A percentile compares a stretch with the other conserved stretches of the same genome.
Evolutionary conservation across 2,113 vertebrate genomes (phyloP).

Genomic region (Nesoenas mayeri): DNA sequence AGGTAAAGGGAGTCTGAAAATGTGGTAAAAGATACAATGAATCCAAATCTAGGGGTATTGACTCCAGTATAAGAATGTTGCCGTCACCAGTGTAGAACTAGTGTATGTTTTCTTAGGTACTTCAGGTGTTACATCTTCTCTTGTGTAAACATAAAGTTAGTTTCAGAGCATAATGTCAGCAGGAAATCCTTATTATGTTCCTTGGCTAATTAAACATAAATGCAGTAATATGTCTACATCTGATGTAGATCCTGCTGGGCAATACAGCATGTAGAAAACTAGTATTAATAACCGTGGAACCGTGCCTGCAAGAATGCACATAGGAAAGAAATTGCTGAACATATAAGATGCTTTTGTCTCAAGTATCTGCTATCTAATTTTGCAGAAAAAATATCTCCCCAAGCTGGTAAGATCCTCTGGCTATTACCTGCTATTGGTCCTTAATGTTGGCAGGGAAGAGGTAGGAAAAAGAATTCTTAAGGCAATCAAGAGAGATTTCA

Average conservation of each 20-base stretch:
- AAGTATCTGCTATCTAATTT: not conserved
- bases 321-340: not conserved
- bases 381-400: not conserved
- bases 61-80: not conserved
- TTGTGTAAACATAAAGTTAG: not conserved
- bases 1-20: not conserved
- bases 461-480: too few relatives aligned
- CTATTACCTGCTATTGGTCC: too few relatives aligned
- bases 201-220: not conserved
- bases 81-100: not conserved
- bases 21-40: not conserved
- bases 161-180: not conserved
- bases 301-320: not conserved
- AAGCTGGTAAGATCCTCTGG: too few relatives aligned
- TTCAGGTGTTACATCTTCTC: not conserved
- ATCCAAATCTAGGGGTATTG: not conserved
- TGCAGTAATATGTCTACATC: not conserved
- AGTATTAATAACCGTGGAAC: not conserved
- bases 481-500: too few relatives aligned
- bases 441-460: too few relatives aligned
- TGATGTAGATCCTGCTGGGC: not conserved
- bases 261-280: not conserved
- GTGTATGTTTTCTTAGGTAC: not conserved
- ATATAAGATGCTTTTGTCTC: not conserved
- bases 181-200: not conserved